Evolutionary conservation across 2,113 vertebrate species (phyloP).

Genomic region (Morone chrysops): DNA sequence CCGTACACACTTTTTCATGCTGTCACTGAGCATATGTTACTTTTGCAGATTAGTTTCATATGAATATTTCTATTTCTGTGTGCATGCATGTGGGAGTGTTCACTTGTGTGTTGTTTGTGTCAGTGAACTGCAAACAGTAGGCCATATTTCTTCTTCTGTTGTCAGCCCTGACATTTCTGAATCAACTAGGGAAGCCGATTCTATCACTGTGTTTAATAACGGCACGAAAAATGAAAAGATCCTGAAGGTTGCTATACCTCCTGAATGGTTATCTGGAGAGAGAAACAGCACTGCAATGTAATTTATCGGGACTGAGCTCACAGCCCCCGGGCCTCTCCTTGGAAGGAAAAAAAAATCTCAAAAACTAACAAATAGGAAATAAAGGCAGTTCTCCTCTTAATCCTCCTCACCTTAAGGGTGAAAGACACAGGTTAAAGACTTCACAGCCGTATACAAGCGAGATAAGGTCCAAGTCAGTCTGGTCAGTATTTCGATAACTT

Average conservation of each 20-base stretch:
- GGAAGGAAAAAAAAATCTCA: conserved; percentile 50
- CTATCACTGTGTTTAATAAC: conserved; percentile 82
- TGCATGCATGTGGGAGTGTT: neutral
- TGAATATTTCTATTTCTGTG: conserved; percentile 1
- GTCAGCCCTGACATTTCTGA: conserved; percentile 67
- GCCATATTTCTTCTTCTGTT: conserved; percentile 57
- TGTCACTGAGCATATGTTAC: neutral
- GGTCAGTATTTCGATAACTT: conserved; percentile 83
- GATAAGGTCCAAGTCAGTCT: conserved; percentile 77
- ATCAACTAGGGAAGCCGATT: conserved; percentile 66
- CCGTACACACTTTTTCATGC: too few relatives aligned
- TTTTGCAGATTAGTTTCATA: neutral
- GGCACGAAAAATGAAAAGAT: conserved; percentile 82
- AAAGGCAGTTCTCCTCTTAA: conserved; percentile 76
- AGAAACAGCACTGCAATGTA: conserved; percentile 77
- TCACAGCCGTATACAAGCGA: conserved; percentile 54
- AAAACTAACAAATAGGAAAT: conserved; percentile 83
- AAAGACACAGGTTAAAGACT: conserved; percentile 82
- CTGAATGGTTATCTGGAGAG: conserved; percentile 79
- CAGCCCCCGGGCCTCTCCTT: conserved; percentile 74
- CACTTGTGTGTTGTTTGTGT: conserved; percentile 19
- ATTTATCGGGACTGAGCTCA: conserved; percentile 81
- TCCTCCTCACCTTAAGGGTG: conserved; percentile 68
- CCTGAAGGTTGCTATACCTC: conserved; percentile 76
- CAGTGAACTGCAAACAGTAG: conserved; percentile 36